Base-by-base conservation (phyloP, 2,888 invertebrate species). In the Ochropacha duplaris region DNA sequence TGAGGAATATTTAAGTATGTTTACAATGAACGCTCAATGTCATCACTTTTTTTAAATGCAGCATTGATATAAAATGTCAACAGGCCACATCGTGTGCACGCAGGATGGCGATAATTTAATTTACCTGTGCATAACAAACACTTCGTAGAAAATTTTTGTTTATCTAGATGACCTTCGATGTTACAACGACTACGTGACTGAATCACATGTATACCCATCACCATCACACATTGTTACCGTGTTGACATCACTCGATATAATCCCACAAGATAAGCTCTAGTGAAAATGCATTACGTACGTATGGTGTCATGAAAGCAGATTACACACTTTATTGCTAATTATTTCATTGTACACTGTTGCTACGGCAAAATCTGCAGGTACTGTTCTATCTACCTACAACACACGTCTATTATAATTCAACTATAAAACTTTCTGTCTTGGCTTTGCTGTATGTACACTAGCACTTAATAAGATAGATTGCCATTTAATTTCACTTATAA, bases 261-360 rank as follows among this genome's bases (percentile, higher is more conserved):
- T 81, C 75, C 72, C 57, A 26, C 31, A 58, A 76, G 81, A 84
- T 84, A 82, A 76, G 72, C 65, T 54, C 60, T 55, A 59, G 61
- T 22, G 57, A 59, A 59, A 64, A 44, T 44, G 39, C 39, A 44
- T n/a, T 44, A 44, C 39, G 39, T 44, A 19, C 19, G 16, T 31
- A 31, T 19, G 39, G 16, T 44, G n/a, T 44, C 39, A 44, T 16
- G 39, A 44, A 19, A 44, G 16, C 1, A 16, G 39, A 31, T 31
- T 11, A 31, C 12, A 12, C 31, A 12, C 5, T 31, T 31, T 31
- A 6, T 28, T 39, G 2, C 19, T 36, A 1, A 36, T 36, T 4
- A 36, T 14, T 31, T 31, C 8, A 24, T 5, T 24, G 24, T 24
- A 24, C 24, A 31, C 31, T 31, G 31, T 31, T 12, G 31, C 12